Percentiles rank a stretch among this genome's conserved stretches.
Evolutionary conservation across 2,797 vertebrate genomes (phyloP).

Genomic region (Rallus crepitans): DNA sequence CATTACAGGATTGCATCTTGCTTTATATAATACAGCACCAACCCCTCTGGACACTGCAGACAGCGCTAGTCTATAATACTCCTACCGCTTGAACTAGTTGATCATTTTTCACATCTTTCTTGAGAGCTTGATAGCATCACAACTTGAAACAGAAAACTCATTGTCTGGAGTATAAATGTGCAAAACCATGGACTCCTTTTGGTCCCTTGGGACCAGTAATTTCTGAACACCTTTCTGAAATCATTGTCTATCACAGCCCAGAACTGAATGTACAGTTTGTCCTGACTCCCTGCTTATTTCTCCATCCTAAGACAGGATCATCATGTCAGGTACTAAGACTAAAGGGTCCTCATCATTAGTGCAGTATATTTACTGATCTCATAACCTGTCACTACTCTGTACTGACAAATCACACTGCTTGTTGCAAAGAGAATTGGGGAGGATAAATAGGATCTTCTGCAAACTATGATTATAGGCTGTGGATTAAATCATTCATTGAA

Average conservation of each 20-base stretch:
- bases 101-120: neutral
- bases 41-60: fast-evolving
- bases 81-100: neutral
- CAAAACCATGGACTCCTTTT: neutral
- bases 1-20: neutral
- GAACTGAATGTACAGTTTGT: neutral
- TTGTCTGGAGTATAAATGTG: neutral
- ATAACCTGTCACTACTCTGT: neutral
- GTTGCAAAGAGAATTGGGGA: neutral
- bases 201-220: neutral
- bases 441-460: neutral
- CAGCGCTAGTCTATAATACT: neutral
- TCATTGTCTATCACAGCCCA: fast-evolving
- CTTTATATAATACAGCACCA: neutral
- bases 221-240: neutral
- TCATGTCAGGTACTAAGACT: neutral
- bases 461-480: neutral
- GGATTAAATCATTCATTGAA: neutral
- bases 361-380: neutral
- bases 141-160: neutral
- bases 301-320: neutral
- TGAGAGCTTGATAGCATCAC: neutral
- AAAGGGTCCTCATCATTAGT: neutral
- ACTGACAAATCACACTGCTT: neutral
- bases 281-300: neutral